Base-by-base conservation (phyloP, 2,113 vertebrate species). In the Cervus canadensis region DNA sequence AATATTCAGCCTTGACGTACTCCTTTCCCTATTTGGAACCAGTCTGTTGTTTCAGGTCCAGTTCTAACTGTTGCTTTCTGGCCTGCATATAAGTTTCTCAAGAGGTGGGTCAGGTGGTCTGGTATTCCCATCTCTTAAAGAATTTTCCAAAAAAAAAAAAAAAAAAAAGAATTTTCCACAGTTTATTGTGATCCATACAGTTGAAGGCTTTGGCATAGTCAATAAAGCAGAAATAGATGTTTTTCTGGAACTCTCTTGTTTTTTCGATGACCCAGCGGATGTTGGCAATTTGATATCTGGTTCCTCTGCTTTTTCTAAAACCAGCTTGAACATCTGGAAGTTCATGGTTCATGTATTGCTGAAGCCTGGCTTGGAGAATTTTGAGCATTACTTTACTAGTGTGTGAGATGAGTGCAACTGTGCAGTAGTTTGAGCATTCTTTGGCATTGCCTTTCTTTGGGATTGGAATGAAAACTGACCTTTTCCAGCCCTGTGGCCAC, bases 321-420 rank as follows among this genome's bases (percentile, higher is more conserved):
- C 62, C 33, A 67, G 62, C 33, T 67, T n/a, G 62, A n/a, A 67
- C 33, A 67, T 19, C 62, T n/a, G 62, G 33, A 67, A 19, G 7
- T 67, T 67, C 33, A 67, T 0, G 0, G 33, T 67, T n/a, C 62
- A 19, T 2, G 0, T n/a, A 67, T 19, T 67, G 8, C 16, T 67
- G 8, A 36, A 67, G 33, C 33, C 64, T 67, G 64, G 33, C 8
- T 67, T 67, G 17, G 33, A 67, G 33, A n/a, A 67, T 67, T 67
- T 67, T 67, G 33, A 67, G 33, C 0, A 36, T 36, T 10, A 36
- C 33, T 36, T 67, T 36, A 19, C 64, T 36, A 67, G 64, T 0
- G 0, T 67, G 17, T 36, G 64, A 67, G 33, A 21, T 36, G 64
- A 67, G 2, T 67, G 33, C 33, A 36, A 67, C 5, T 36, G 33